A percentile compares a stretch with the other conserved stretches of the same genome.
Evolutionary conservation across 1,140 invertebrate species (phyloP).

Genomic region (Euglossa dilemma): DNA sequence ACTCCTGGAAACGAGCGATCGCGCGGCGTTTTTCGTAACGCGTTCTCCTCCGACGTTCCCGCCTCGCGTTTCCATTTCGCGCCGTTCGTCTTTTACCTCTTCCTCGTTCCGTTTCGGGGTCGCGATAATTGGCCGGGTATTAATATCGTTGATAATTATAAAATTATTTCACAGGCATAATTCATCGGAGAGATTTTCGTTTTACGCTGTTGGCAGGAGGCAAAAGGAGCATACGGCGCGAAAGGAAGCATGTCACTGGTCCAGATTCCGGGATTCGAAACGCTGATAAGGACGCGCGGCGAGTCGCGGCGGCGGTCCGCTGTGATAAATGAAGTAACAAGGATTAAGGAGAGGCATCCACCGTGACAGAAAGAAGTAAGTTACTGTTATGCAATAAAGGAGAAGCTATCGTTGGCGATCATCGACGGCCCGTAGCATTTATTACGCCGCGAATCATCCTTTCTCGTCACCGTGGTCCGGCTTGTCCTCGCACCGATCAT

Average conservation of each 20-base stretch:
- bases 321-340: constrained; percentile 56
- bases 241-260: neutral
- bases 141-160: no score
- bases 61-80: neutral
- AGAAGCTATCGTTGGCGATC: constrained; percentile 47
- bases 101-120: neutral
- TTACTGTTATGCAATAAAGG: constrained; percentile 68
- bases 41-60: no score
- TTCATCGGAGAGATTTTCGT: neutral
- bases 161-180: neutral
- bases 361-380: constrained; percentile 52
- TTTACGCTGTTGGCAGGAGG: neutral
- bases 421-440: constrained; percentile 40
- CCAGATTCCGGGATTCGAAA: neutral
- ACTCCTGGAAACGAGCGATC: constrained; percentile 19
- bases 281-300: neutral
- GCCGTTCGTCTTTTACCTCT: neutral
- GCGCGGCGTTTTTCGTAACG: constrained; percentile 7
- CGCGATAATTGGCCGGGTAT: no score
- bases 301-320: constrained; percentile 35
- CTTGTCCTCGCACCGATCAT: constrained; percentile 38
- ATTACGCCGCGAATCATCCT: constrained; percentile 36
- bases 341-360: constrained; percentile 37
- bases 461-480: constrained; percentile 29
- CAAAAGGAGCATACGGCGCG: neutral